A percentile compares a stretch with the other conserved stretches of the same genome.
phyloP scores from a whole-genome alignment of 2,888 invertebrate species.

The Drosophila mayaguana region DNA sequence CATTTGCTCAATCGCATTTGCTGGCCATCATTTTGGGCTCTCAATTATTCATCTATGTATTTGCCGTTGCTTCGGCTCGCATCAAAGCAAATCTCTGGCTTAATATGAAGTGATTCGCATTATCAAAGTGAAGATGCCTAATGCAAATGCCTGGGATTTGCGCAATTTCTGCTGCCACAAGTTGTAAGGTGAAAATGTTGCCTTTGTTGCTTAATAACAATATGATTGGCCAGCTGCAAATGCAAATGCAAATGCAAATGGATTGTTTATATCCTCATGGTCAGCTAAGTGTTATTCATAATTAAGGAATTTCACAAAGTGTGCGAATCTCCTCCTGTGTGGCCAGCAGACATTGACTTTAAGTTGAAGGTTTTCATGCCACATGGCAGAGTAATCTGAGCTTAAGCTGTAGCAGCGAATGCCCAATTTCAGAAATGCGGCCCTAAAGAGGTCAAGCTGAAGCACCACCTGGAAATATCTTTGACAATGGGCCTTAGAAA shows the following conservation, averaged over 20 bases:
- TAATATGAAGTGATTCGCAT: conserved; percentile 8
- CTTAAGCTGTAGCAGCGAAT: no score
- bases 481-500: no score
- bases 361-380: neutral
- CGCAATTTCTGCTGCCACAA: conserved; percentile 5
- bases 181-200: conserved; percentile 1
- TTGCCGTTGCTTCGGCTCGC: neutral
- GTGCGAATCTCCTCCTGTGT: neutral
- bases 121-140: conserved; percentile 13
- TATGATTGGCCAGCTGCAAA: neutral
- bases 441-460: neutral
- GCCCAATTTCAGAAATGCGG: no score
- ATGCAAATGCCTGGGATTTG: conserved; percentile 10
- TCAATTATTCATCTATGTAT: conserved; percentile 56
- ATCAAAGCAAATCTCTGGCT: conserved; percentile 23
- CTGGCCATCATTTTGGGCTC: conserved; percentile 28
- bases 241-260: neutral
- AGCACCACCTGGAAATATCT: no score
- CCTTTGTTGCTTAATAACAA: conserved; percentile 1
- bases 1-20: conserved; percentile 34
- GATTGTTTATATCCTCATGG: neutral
- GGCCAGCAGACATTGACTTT: neutral
- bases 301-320: neutral
- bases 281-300: conserved; percentile 1
- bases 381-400: neutral